phyloP scores from a whole-genome alignment of 2,797 vertebrate genomes.

The Enteromius anoplus region DNA sequence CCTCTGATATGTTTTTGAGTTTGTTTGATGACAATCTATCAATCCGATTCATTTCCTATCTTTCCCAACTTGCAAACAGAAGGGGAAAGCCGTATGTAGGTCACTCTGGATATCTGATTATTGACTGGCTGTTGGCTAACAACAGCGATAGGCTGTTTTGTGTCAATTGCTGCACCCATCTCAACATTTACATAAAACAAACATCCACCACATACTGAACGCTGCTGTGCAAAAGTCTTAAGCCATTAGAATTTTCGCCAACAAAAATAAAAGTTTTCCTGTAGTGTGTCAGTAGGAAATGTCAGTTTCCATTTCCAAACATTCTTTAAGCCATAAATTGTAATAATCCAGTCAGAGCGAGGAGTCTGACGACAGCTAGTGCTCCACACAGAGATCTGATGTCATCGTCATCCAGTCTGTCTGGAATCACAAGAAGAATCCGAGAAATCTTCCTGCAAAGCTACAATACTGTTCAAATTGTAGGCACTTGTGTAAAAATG shows the following conservation, averaged over 20 bases:
- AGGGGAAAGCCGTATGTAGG: not conserved
- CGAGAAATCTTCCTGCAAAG: not conserved
- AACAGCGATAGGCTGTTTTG: conserved; percentile 8
- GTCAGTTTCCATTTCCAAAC: not conserved
- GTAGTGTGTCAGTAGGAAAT: not conserved
- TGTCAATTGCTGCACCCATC: conserved; percentile 3
- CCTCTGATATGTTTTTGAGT: not conserved
- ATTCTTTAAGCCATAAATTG: not conserved
- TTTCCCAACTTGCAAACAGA: conserved; percentile 20
- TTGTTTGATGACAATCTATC: not conserved
- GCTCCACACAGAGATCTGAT: not conserved
- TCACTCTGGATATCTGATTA: not conserved
- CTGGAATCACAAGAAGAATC: not conserved
- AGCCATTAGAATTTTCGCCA: not conserved
- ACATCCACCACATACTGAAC: not conserved
- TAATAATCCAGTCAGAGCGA: not conserved
- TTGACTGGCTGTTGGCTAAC: conserved; percentile 1
- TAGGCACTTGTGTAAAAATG: too few relatives aligned
- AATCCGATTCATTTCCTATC: not conserved
- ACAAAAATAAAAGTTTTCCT: not conserved
- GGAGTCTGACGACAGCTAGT: not conserved
- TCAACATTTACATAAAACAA: not conserved
- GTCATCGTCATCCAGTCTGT: not conserved
- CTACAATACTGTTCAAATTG: too few relatives aligned
- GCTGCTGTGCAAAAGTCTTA: not conserved